Evolutionary conservation across 2,888 invertebrate species (phyloP).

Genomic region (Eutolmus rufibarbis): DNA sequence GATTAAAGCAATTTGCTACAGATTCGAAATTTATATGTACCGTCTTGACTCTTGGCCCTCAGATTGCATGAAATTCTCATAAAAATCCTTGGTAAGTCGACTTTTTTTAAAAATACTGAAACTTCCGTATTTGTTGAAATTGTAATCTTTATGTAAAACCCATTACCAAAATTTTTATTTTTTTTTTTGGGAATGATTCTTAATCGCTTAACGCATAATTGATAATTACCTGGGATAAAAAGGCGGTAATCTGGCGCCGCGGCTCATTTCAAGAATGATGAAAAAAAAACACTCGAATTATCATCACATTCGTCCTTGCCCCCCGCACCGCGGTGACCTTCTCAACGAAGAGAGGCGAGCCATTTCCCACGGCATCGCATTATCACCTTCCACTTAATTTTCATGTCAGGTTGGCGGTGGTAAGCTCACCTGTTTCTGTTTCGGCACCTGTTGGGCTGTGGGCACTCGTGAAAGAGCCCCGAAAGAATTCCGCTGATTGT

Average conservation of each 20-base stretch:
- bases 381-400: conserved; percentile 37
- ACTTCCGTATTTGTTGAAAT: background rate
- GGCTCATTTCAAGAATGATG: background rate
- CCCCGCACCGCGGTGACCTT: conserved; percentile 2
- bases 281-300: background rate
- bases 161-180: background rate
- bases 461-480: conserved; percentile 21
- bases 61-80: background rate
- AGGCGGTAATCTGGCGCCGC: background rate
- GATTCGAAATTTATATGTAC: background rate
- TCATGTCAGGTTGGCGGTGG: conserved; percentile 31
- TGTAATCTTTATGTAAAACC: background rate
- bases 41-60: background rate
- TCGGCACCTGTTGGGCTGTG: conserved; percentile 17
- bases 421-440: conserved; percentile 40
- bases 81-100: background rate
- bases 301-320: conserved; percentile 33
- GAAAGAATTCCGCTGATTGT: conserved; percentile 28
- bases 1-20: background rate
- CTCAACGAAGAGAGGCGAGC: background rate
- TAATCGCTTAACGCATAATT: background rate
- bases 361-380: conserved; percentile 33
- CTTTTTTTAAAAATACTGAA: background rate
- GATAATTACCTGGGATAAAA: background rate
- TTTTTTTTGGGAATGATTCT: background rate